phyloP scores from a whole-genome alignment of 1,140 invertebrate genomes.

The Drosophila navojoa region DNA sequence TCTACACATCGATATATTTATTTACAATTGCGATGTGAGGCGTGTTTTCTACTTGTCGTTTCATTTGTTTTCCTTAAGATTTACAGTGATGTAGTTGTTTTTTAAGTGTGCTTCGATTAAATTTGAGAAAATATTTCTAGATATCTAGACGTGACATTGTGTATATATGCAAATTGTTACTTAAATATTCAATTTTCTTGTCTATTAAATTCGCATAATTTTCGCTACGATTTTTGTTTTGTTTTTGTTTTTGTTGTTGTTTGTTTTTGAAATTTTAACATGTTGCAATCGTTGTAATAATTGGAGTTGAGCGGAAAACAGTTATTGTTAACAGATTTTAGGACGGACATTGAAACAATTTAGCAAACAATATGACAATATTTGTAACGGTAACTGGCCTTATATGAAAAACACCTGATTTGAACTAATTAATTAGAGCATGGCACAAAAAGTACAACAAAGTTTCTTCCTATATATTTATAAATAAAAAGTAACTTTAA shows the following conservation, averaged over 20 bases:
- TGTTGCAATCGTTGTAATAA: constrained; percentile 24
- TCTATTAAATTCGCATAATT: constrained; percentile 70
- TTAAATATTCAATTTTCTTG: constrained; percentile 33
- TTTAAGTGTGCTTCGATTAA: constrained; percentile 42
- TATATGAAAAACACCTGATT: constrained; percentile 38
- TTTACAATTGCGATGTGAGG: constrained; percentile 63
- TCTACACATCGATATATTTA: constrained; percentile 30
- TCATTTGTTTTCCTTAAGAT: constrained; percentile 44
- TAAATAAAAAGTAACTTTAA: constrained; percentile 6
- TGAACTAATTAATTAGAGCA: constrained; percentile 37
- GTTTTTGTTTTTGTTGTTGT: too few relatives aligned
- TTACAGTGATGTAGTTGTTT: constrained; percentile 67
- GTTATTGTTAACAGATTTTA: constrained; percentile 61
- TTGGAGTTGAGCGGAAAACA: constrained; percentile 39
- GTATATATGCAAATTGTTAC: constrained; percentile 18
- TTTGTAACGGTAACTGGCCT: constrained; percentile 24
- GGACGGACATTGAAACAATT: constrained; percentile 76
- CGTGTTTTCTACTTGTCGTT: constrained; percentile 17
- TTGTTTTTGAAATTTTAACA: constrained; percentile 27
- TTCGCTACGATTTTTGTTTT: constrained; percentile 46
- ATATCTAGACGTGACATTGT: constrained; percentile 35
- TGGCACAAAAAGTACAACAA: constrained; percentile 47
- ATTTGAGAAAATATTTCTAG: constrained; percentile 47
- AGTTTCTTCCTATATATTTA: neutral
- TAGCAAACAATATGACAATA: constrained; percentile 31